Conservation (phyloP, 2,113 vertebrate genomes). For the Lepus europaeus region DNA sequence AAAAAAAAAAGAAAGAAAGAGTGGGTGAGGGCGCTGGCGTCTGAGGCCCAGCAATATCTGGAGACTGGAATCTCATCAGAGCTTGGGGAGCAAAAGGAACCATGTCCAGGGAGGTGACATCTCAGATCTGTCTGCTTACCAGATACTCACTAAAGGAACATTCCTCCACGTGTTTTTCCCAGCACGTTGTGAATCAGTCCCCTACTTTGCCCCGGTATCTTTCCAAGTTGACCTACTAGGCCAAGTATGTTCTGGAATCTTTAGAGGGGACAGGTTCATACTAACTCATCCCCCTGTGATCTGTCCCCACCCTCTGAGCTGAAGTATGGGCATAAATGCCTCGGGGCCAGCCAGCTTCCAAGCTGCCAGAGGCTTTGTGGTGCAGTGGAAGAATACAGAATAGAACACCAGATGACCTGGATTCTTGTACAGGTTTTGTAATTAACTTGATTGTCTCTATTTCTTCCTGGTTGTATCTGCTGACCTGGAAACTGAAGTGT, state of each 20-base stretch:
- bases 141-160: background rate
- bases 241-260: constrained; percentile 34
- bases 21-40: background rate
- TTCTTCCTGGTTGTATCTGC: background rate
- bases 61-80: background rate
- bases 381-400: background rate
- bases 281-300: background rate
- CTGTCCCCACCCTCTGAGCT: background rate
- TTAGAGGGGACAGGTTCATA: background rate
- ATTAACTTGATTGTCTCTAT: background rate
- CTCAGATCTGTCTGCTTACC: background rate
- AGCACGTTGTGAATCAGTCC: background rate
- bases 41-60: background rate
- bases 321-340: background rate
- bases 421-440: background rate
- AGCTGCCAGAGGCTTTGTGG: background rate
- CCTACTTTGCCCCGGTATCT: background rate
- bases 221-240: background rate
- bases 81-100: background rate
- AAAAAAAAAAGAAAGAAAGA: too few relatives aligned
- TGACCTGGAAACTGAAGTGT: constrained; percentile 18
- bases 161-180: background rate
- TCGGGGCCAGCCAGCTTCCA: background rate
- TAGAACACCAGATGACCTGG: background rate
- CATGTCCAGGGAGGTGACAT: background rate